Base-by-base conservation (phyloP, 2,888 invertebrate species). In the Diogma glabrata region DNA sequence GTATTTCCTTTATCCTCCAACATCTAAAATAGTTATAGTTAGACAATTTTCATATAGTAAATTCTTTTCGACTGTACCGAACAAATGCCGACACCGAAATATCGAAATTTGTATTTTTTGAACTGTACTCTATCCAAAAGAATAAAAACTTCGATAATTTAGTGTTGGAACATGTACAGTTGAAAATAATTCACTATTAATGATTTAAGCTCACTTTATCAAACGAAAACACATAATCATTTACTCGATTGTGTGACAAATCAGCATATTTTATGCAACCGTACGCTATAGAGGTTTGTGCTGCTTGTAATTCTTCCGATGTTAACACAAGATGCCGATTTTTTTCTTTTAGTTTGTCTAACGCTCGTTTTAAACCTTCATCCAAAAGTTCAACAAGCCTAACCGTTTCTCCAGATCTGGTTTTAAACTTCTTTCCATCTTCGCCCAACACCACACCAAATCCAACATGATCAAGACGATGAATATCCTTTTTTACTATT, bases 201-300 rank as follows among this genome's bases (percentile, higher is more conserved):
- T n/a, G n/a, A n/a, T n/a, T n/a, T 10, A n/a, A 20, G 30, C 48
- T 43, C 22, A 51, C 51, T 60, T 93, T 93, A 64, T 99, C 95
- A 70, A 96, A 99, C 1, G 95, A 96, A 72, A 99, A 99, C 2
- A 97, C 81, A 65, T 99, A 99, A 64, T 97, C 97, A 65, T 89
- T 87, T 52, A 80, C 81, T 54, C 95, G 79, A 67, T 94, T 94
- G 63, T 96, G 94, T 12, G 87, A 88, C 47, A 99, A 76, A 74
- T 99, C 99, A 4, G 97, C 87, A 69, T 99, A 99, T 67, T 96
- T 99, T 52, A 99, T 94, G 65, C 99, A 99, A 4, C 97, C 95
- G 67, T 94, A 97, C 0, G 97, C 97, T 1, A 99, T 81, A 0
- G 95, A 84, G 72, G 91, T 84, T 68, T 91, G 87, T 0, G 94